Evolutionary conservation across 2,797 vertebrate genomes (phyloP), one percentile per base, ranked within the genome.

Genomic region (Cebuella pygmaea): DNA sequence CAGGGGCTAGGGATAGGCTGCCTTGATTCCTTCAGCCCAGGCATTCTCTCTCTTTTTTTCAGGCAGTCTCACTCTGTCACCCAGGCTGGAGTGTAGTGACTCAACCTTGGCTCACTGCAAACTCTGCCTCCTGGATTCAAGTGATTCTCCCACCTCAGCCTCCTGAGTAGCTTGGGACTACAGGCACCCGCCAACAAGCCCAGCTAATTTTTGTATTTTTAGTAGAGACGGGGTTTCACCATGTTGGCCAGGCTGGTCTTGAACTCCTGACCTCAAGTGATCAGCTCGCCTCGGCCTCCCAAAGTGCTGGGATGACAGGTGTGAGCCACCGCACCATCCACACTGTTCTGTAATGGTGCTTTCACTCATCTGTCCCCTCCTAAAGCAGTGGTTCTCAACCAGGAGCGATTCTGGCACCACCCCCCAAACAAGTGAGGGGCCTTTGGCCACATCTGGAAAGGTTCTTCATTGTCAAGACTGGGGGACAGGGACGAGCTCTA

Each of bases 151-250:
- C 61, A 64, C 61, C 61, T 64, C 13, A 64, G 61, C 61, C 61
- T 64, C 61, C 61, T 7, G 61, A 15, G 30, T 33, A 61, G 59
- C 59, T 61, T 61, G 59, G 59, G 27, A 61, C 14, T 33, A 33
- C 5, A 61, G 59, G 2, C 6, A 1, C 0, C 1, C 1, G 6
- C 59, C 59, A 33, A 13, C 30, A 64, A 0, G 2, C 13, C 61
- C 12, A 3, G 27, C 27, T 64, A 33, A 15, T 64, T 64, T 64
- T 64, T 64, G 30, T 64, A 64, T 33, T 64, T 64, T 64, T 64
- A 64, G 6, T 64, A 64, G 13, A 64, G 13, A 33, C 1, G 13
- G 59, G 59, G 5, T 64, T 64, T 64, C 27, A 33, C 13, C 59
- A 7, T 33, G 27, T 64, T 64, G 59, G 27, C 59, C 27, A 7